phyloP scores from a whole-genome alignment of 2,888 invertebrate species.

The Chrysopilus asiliformis region DNA sequence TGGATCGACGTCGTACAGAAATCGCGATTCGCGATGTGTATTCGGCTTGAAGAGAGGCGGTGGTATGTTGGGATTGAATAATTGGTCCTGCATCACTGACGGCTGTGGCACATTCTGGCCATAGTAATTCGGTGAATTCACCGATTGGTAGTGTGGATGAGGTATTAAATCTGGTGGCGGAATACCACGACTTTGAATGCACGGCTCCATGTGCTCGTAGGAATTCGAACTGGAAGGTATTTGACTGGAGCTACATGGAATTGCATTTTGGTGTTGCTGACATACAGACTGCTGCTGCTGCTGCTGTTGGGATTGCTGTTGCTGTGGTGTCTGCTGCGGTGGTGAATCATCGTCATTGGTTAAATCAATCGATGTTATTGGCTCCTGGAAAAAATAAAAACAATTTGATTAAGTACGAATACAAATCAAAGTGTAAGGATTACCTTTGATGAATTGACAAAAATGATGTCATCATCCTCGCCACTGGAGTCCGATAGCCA shows the following conservation, averaged over 20 bases:
- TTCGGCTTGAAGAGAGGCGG: too few relatives aligned
- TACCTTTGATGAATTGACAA: slow-evolving; percentile 30
- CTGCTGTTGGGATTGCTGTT: not conserved
- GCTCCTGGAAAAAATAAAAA: slow-evolving; percentile 28
- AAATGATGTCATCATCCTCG: slow-evolving; percentile 47
- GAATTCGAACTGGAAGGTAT: too few relatives aligned
- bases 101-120: not conserved
- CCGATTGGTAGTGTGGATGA: not conserved
- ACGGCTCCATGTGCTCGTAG: not conserved
- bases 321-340: not conserved
- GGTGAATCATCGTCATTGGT: slow-evolving; percentile 42
- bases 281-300: not conserved
- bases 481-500: slow-evolving; percentile 53
- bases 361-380: slow-evolving; percentile 42
- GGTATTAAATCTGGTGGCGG: not conserved
- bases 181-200: not conserved
- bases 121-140: not conserved
- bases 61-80: too few relatives aligned
- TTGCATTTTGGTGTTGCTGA: not conserved
- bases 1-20: too few relatives aligned
- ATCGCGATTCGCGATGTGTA: too few relatives aligned
- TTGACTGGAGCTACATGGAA: too few relatives aligned
- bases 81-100: too few relatives aligned
- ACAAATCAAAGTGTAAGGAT: not conserved
- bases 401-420: not conserved